phyloP scores from a whole-genome alignment of 2,797 vertebrate genomes.

The Sebastes wilsoni region DNA sequence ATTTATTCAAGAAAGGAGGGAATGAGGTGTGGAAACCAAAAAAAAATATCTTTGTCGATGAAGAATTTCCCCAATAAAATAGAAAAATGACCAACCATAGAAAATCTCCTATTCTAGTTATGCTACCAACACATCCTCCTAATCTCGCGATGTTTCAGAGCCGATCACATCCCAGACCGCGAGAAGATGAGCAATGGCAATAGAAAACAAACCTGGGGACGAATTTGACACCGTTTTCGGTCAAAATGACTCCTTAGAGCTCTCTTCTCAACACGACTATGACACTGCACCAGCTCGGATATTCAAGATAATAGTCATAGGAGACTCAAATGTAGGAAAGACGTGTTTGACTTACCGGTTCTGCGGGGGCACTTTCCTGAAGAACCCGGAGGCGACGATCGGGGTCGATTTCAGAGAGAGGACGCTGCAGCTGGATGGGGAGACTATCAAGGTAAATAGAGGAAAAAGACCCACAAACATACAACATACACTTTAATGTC shows the following conservation, averaged over 20 bases:
- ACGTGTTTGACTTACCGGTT: slow-evolving; percentile 94
- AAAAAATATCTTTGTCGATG: neutral
- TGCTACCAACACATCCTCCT: too few species aligned
- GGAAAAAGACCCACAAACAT: neutral
- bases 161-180: slow-evolving; percentile 33
- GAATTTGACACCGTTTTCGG: slow-evolving; percentile 73
- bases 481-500: neutral
- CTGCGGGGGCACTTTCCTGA: slow-evolving; percentile 91
- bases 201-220: slow-evolving; percentile 72
- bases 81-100: neutral
- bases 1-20: neutral
- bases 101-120: too few species aligned
- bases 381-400: slow-evolving; percentile 94
- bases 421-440: slow-evolving; percentile 90
- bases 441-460: slow-evolving; percentile 90
- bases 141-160: slow-evolving; percentile 59
- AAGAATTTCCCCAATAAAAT: neutral
- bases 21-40: neutral
- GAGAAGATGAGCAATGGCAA: slow-evolving; percentile 82
- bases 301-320: slow-evolving; percentile 96
- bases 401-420: slow-evolving; percentile 95
- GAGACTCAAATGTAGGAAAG: slow-evolving; percentile 94
- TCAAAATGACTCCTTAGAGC: slow-evolving; percentile 63
- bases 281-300: slow-evolving; percentile 76
- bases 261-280: slow-evolving; percentile 60